Evolutionary conservation across 2,113 vertebrate genomes (phyloP).

Genomic region (Rhinolophus ferrumequinum): DNA sequence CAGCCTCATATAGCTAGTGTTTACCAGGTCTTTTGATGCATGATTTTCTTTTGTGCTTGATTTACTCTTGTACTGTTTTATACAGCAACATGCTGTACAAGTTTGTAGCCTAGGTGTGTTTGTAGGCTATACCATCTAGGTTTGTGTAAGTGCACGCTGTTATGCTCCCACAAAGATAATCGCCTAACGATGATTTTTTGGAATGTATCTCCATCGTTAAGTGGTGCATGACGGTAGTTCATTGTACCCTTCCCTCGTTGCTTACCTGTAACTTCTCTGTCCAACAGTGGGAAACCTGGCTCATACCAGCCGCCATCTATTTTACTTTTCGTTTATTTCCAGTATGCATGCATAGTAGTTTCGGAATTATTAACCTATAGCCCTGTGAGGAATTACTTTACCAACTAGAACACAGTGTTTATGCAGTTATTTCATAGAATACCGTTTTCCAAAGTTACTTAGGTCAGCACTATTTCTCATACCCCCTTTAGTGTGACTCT

Average conservation of each 20-base stretch:
- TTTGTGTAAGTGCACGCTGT: not conserved
- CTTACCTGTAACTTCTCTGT: not conserved
- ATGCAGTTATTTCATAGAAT: not conserved
- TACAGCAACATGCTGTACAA: not conserved
- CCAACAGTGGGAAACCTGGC: not conserved
- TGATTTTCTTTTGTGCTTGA: not conserved
- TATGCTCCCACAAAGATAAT: not conserved
- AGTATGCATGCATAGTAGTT: not conserved
- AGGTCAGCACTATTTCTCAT: not conserved
- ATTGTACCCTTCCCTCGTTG: not conserved
- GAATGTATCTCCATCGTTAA: not conserved
- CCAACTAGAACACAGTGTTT: not conserved
- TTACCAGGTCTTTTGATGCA: not conserved
- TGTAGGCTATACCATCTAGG: not conserved
- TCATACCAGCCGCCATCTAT: not conserved
- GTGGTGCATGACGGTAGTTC: not conserved
- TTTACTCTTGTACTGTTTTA: not conserved
- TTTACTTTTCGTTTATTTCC: not conserved
- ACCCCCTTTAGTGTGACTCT: not conserved
- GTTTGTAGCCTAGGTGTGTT: not conserved
- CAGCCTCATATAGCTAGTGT: not conserved
- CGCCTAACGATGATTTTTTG: not conserved
- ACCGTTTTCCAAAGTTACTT: not conserved
- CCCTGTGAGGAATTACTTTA: not conserved
- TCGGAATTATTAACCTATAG: slow-evolving; percentile 7